phyloP scores from a whole-genome alignment of 1,140 invertebrate species.

The Drosophila sturtevanti region DNA sequence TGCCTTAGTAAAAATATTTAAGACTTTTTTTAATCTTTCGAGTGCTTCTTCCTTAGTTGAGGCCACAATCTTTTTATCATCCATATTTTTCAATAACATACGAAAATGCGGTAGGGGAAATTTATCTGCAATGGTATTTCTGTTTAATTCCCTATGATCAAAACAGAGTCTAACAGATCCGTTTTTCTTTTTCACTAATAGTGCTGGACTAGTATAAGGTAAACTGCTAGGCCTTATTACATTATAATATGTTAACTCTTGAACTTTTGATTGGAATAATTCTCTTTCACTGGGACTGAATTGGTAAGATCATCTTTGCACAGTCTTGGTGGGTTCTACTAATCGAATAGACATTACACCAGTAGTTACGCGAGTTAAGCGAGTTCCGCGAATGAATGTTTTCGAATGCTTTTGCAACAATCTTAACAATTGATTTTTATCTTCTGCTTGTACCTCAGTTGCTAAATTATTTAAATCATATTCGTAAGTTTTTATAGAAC shows the following conservation, averaged over 20 bases:
- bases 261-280: conserved; percentile 13
- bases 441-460: too few species aligned
- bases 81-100: neutral
- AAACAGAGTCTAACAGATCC: too few species aligned
- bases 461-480: too few species aligned
- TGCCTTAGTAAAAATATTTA: neutral
- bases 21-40: neutral
- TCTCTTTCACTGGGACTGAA: conserved; percentile 20
- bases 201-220: too few species aligned
- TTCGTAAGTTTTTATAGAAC: too few species aligned
- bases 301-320: conserved; percentile 15
- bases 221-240: too few species aligned
- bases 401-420: conserved; percentile 11
- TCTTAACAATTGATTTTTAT: too few species aligned
- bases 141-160: too few species aligned
- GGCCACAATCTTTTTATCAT: neutral
- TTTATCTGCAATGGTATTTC: neutral
- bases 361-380: conserved; percentile 2
- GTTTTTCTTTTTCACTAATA: too few species aligned
- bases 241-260: conserved; percentile 7
- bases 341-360: conserved; percentile 19
- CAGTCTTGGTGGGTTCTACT: neutral
- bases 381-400: conserved; percentile 16
- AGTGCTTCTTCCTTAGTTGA: neutral
- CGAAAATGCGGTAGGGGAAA: neutral